Evolutionary conservation across 2,113 vertebrate species (phyloP).

Genomic region (Phaethornis superciliosus): DNA sequence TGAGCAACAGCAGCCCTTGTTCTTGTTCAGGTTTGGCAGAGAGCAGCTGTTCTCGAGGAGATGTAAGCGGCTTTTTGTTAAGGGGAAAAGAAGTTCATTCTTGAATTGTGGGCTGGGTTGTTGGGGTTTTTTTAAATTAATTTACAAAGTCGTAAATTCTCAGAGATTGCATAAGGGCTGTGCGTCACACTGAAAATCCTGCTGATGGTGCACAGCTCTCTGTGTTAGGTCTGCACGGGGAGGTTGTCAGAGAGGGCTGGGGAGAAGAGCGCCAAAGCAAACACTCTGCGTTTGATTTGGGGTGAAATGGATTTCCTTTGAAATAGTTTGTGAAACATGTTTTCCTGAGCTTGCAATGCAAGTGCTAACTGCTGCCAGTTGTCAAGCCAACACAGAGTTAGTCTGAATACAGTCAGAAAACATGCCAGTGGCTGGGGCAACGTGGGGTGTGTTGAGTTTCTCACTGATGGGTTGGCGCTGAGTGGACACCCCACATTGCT

Average conservation of each 20-base stretch:
- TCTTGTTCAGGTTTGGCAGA: slow-evolving; percentile 31
- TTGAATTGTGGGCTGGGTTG: slow-evolving; percentile 24
- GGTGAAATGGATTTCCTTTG: slow-evolving; percentile 29
- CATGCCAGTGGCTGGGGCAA: background rate
- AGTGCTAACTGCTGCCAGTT: background rate
- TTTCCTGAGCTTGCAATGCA: background rate
- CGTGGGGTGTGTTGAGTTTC: accelerated
- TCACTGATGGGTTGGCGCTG: background rate
- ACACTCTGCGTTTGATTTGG: slow-evolving; percentile 52
- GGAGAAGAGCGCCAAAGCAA: slow-evolving; percentile 52
- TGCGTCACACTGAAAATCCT: slow-evolving; percentile 31
- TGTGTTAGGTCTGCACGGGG: background rate
- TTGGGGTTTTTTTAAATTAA: slow-evolving; percentile 1
- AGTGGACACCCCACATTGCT: background rate
- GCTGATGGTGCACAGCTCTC: slow-evolving; percentile 39
- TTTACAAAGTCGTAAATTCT: slow-evolving; percentile 43
- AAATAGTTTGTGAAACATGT: slow-evolving; percentile 33
- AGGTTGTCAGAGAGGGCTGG: background rate
- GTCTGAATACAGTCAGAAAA: slow-evolving; percentile 2
- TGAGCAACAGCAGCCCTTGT: background rate
- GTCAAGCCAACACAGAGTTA: background rate
- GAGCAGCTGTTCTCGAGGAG: background rate
- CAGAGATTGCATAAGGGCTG: slow-evolving; percentile 6
- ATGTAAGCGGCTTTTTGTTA: slow-evolving; percentile 24
- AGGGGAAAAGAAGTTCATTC: slow-evolving; percentile 14